phyloP scores from a whole-genome alignment of 2,797 vertebrate species.

The Philypnodon macrostomus region DNA sequence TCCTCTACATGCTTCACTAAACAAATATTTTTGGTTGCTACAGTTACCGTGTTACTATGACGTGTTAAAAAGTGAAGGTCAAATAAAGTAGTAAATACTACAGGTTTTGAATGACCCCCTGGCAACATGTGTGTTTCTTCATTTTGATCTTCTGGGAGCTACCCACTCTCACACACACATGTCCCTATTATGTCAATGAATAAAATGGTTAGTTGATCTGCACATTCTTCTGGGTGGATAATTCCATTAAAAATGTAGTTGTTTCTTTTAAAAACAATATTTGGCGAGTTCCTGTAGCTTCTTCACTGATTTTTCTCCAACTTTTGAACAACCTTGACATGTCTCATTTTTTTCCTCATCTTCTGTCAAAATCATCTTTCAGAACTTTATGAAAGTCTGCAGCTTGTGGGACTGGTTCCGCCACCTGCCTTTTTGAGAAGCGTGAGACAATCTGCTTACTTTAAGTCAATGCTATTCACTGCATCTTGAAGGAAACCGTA shows the following conservation, averaged over 20 bases:
- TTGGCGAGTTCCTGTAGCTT: too few relatives aligned
- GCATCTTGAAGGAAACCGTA: slow-evolving; percentile 15
- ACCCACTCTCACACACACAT: too few relatives aligned
- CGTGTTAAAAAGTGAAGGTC: slow-evolving; percentile 22
- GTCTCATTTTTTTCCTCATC: slow-evolving; percentile 10
- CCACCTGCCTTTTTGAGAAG: slow-evolving; percentile 32
- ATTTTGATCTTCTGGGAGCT: too few relatives aligned
- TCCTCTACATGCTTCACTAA: slow-evolving; percentile 47
- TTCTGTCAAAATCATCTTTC: slow-evolving; percentile 15
- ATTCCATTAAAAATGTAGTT: too few relatives aligned
- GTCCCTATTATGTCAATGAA: too few relatives aligned
- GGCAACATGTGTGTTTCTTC: too few relatives aligned
- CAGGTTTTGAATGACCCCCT: slow-evolving; percentile 1
- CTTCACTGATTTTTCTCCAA: slow-evolving; percentile 10
- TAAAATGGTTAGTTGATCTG: too few relatives aligned
- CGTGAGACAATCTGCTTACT: slow-evolving; percentile 19
- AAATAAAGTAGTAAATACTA: slow-evolving; percentile 8
- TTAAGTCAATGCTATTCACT: slow-evolving; percentile 14
- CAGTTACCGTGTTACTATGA: slow-evolving; percentile 29
- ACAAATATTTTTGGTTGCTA: slow-evolving; percentile 57
- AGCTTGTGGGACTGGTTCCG: slow-evolving; percentile 22
- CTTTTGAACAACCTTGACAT: slow-evolving; percentile 10
- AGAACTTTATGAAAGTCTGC: slow-evolving; percentile 21
- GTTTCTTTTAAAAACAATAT: too few relatives aligned
- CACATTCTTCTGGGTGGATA: too few relatives aligned